These are phyloP conservation scores for Noctua pronuba DNA, from an alignment of 2,888 invertebrate species.

Conservation along the genomic window DNA sequence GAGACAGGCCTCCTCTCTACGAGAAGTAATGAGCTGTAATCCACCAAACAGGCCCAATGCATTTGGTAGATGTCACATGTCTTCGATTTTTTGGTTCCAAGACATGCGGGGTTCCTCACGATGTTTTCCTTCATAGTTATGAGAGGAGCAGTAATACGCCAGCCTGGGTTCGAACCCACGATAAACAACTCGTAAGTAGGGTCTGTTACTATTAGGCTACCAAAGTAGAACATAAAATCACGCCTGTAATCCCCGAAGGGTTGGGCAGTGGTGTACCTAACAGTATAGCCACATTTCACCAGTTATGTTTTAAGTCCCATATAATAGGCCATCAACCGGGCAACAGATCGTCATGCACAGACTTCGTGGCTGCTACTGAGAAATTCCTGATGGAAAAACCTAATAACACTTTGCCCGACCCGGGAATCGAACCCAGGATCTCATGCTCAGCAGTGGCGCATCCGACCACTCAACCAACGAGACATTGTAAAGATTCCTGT, in stretches of 20 bases:
- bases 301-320: background rate
- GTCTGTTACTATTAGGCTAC: background rate
- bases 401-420: background rate
- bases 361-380: background rate
- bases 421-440: background rate
- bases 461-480: background rate
- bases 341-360: background rate
- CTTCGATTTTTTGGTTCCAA: background rate
- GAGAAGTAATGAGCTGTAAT: background rate
- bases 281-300: background rate
- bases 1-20: background rate
- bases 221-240: background rate
- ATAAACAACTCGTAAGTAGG: background rate
- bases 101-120: background rate
- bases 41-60: background rate
- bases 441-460: background rate
- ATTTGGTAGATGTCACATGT: background rate
- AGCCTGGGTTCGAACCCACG: background rate
- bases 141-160: background rate
- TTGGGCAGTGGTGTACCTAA: too few species aligned
- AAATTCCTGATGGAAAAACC: background rate
- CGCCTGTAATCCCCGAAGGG: background rate
- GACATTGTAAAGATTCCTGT: background rate
- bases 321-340: background rate
- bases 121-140: background rate